A percentile compares a stretch with the other conserved stretches of the same genome.
These are phyloP conservation scores for Bathynomus jamesi DNA, from an alignment of 1,140 invertebrate species.

Conservation along the genomic window DNA sequence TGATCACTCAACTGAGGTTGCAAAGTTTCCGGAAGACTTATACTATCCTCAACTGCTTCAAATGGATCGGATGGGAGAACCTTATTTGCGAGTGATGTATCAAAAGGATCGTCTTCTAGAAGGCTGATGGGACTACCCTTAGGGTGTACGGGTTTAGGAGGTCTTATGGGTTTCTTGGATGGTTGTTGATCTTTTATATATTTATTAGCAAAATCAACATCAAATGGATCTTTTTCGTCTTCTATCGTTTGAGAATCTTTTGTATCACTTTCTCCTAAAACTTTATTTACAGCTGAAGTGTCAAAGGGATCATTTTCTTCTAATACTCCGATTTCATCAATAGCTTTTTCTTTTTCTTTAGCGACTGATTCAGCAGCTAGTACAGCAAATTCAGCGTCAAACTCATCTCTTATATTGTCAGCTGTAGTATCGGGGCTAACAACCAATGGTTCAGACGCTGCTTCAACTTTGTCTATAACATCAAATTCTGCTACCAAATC, in stretches of 20 bases:
- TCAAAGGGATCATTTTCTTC: conserved; percentile 40
- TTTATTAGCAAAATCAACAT: conserved; percentile 67
- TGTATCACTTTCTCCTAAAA: conserved; percentile 23
- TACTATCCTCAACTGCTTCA: conserved; percentile 29
- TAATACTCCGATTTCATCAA: conserved; percentile 24
- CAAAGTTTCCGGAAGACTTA: conserved; percentile 29
- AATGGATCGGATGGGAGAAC: conserved; percentile 24
- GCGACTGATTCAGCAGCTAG: conserved; percentile 62
- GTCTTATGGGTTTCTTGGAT: too few relatives aligned
- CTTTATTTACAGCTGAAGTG: conserved; percentile 35
- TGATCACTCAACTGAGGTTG: conserved; percentile 16
- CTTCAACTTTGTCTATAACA: conserved; percentile 39
- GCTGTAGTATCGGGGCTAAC: conserved; percentile 6
- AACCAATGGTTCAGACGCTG: conserved; percentile 24
- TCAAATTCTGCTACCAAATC: conserved; percentile 49
- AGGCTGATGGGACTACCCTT: conserved; percentile 1
- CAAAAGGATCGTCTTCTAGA: conserved; percentile 31
- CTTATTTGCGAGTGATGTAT: conserved; percentile 29
- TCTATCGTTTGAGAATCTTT: too few relatives aligned
- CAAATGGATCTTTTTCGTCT: conserved; percentile 61
- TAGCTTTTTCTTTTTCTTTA: conserved; percentile 41
- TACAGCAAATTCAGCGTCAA: conserved; percentile 63
- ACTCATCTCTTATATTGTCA: conserved; percentile 44
- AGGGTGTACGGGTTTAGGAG: conserved; percentile 21
- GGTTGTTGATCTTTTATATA: conserved; percentile 4